These are phyloP conservation scores for Tachycineta bicolor DNA, from an alignment of 2,113 vertebrate genomes.

Conservation along the genomic window DNA sequence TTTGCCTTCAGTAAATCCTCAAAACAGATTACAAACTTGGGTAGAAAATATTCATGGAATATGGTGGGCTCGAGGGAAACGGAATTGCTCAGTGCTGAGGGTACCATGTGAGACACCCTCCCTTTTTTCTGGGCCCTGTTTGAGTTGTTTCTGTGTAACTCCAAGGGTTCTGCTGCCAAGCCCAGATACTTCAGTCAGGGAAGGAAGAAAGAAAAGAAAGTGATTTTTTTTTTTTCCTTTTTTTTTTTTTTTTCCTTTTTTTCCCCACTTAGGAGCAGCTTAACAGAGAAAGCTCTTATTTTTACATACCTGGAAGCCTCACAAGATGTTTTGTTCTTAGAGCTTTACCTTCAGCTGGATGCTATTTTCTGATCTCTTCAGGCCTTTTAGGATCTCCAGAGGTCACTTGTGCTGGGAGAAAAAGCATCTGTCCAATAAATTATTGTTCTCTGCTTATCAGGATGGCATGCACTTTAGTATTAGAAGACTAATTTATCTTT, in stretches of 20 bases:
- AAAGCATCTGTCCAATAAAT: neutral
- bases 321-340: neutral
- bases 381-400: neutral
- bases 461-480: neutral
- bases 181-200: rapidly evolving
- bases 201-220: neutral
- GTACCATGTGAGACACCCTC: neutral
- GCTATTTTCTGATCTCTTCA: neutral
- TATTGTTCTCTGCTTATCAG: neutral
- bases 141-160: neutral
- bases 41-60: neutral
- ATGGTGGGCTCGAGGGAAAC: neutral
- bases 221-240: neutral
- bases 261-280: neutral
- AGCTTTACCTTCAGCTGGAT: neutral
- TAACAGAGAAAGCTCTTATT: neutral
- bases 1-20: neutral
- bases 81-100: neutral
- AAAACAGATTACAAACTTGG: neutral
- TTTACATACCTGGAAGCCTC: neutral
- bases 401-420: neutral
- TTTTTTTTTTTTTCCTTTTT: neutral
- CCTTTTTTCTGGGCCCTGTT: neutral
- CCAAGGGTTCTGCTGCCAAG: neutral
- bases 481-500: neutral